A percentile compares a stretch with the other conserved stretches of the same genome.
phyloP scores from a whole-genome alignment of 2,113 vertebrate species.

The Uropsilus gracilis region DNA sequence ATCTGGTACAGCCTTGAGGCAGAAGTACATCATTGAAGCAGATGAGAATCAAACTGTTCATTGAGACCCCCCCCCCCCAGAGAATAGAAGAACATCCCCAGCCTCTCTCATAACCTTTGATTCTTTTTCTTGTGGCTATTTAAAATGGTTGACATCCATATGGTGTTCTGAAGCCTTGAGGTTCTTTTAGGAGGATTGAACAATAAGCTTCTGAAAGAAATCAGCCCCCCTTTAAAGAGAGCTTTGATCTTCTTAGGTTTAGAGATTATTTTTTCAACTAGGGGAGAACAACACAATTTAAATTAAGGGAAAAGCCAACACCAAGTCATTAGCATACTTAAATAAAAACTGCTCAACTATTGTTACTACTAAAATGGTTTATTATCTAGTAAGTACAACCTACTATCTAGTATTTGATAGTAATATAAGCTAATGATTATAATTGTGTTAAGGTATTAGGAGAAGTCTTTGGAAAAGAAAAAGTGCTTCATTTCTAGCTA shows the following conservation, averaged over 20 bases:
- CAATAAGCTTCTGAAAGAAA: background rate
- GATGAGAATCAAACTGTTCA: background rate
- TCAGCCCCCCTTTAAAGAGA: background rate
- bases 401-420: background rate
- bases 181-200: background rate
- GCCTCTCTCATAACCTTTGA: background rate
- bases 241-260: background rate
- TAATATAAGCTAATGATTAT: background rate
- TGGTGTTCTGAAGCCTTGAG: background rate
- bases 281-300: background rate
- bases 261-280: background rate
- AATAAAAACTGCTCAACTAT: slow-evolving; percentile 18
- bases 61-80: background rate
- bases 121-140: slow-evolving; percentile 2
- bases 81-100: background rate
- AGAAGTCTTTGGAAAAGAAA: background rate
- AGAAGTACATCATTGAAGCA: background rate
- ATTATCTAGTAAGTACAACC: background rate
- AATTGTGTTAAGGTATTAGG: background rate
- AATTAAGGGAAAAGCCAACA: background rate
- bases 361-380: background rate
- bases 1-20: background rate
- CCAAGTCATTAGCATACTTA: background rate
- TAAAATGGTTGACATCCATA: slow-evolving; percentile 20
- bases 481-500: background rate